Base-by-base conservation (phyloP, 2,888 invertebrate genomes). In the Lasioglossum leucozonium region DNA sequence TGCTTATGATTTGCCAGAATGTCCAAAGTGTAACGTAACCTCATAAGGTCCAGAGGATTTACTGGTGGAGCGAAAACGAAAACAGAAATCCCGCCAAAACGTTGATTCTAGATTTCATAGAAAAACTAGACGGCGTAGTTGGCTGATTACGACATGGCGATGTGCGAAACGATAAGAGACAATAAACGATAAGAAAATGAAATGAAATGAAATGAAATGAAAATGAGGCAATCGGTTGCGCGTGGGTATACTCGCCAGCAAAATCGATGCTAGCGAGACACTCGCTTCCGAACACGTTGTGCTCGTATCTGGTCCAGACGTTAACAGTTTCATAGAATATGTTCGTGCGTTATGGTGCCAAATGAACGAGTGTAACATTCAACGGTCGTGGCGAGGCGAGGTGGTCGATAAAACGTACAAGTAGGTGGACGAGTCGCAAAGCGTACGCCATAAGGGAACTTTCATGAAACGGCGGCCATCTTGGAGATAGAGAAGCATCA, bases 391-490 rank as follows among this genome's bases (percentile, higher is more conserved):
- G 58, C 10, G n/a, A 22, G 44, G 16, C 44, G 51, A 26, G 67
- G 62, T 18, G 62, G 82, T 73, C 72, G 51, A 73, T 30, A 73
- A 74, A 67, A 87, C 87, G 87, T 89, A 89, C 84, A 82, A 67
- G 73, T 71, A 74, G 73, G 85, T 67, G 74, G 81, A 81, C 58
- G 81, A 42, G 82, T 71, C 80, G 84, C 79, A 76, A 83, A 83
- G 84, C 84, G 81, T 88, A 91, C 92, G 92, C 92, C 93, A 92
- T 91, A 92, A 91, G 90, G 90, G 89, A 91, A 91, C 89, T 91
- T 91, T 91, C 89, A 90, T 89, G 90, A 92, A 91, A 89, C 88
- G 89, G 81, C 92, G 87, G 94, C 94, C 94, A 94, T 94, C 91
- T 94, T 94, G 94, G 86, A 94, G 89, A 85, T 83, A 84, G 74